Evolutionary conservation across 1,140 invertebrate species (phyloP).

Genomic region (Caerostris darwini): DNA sequence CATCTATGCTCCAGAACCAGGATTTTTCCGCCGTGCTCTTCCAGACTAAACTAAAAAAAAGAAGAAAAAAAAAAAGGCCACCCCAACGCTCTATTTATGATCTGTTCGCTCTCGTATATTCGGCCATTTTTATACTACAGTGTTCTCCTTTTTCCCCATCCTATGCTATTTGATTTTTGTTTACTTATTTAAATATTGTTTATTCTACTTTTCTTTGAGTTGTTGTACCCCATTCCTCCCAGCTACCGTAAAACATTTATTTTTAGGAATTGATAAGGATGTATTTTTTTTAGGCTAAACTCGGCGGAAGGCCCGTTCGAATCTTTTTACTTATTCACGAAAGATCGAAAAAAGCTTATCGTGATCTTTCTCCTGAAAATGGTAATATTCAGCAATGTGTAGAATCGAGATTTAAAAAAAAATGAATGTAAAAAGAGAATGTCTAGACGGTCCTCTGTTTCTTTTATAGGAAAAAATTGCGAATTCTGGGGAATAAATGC

Average conservation of each 20-base stretch:
- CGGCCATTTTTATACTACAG: too few relatives aligned
- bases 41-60: too few relatives aligned
- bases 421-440: too few relatives aligned
- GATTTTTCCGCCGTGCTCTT: too few relatives aligned
- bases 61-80: too few relatives aligned
- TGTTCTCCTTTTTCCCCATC: too few relatives aligned
- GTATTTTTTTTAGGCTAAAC: conserved; percentile 53
- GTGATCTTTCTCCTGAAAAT: conserved; percentile 40
- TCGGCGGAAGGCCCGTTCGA: not conserved
- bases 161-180: too few relatives aligned
- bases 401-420: not conserved
- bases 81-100: too few relatives aligned
- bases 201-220: conserved; percentile 3
- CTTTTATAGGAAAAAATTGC: conserved; percentile 32
- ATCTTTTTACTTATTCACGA: conserved; percentile 59
- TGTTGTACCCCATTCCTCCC: not conserved
- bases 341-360: conserved; percentile 60
- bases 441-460: not conserved
- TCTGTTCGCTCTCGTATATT: too few relatives aligned
- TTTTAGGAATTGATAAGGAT: conserved; percentile 62
- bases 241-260: conserved; percentile 49
- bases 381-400: conserved; percentile 11
- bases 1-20: too few relatives aligned
- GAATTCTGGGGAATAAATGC: conserved; percentile 15
- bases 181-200: too few relatives aligned